A percentile compares a stretch with the other conserved stretches of the same genome.
Evolutionary conservation across 1,140 invertebrate genomes (phyloP).

Genomic region (Cydia pomonella): DNA sequence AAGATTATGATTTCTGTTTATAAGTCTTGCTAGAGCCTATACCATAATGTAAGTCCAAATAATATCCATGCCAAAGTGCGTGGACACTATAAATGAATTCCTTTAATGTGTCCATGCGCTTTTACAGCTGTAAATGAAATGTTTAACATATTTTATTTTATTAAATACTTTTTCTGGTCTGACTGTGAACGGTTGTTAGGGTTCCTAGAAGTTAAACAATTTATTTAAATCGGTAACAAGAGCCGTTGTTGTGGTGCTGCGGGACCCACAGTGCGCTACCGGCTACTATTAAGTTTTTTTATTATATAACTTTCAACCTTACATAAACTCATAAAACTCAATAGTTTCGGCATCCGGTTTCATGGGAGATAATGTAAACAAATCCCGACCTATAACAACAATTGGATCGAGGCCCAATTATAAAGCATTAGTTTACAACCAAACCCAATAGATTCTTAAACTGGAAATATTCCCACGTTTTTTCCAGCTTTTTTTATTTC

Average conservation of each 20-base stretch:
- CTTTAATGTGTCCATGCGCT: no score
- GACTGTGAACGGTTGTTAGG: no score
- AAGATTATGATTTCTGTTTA: no score
- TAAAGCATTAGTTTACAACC: background rate
- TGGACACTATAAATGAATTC: no score
- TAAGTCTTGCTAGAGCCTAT: no score
- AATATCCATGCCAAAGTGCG: no score
- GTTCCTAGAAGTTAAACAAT: background rate
- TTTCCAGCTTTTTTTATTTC: slow-evolving; percentile 2
- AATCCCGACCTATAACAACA: slow-evolving; percentile 28
- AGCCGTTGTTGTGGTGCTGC: background rate
- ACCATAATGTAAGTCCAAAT: no score
- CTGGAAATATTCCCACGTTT: slow-evolving; percentile 20
- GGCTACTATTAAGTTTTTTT: background rate
- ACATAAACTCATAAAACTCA: slow-evolving; percentile 19
- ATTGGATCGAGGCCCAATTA: background rate
- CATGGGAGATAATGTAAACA: slow-evolving; percentile 14
- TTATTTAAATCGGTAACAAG: background rate
- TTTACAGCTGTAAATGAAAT: no score
- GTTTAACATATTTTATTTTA: no score
- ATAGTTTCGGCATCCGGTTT: slow-evolving; percentile 19
- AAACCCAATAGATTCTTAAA: background rate
- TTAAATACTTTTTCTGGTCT: no score
- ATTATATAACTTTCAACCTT: slow-evolving; percentile 1
- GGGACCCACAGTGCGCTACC: background rate